Conservation (phyloP, 1,140 invertebrate species). For the Drosophila sproati region DNA sequence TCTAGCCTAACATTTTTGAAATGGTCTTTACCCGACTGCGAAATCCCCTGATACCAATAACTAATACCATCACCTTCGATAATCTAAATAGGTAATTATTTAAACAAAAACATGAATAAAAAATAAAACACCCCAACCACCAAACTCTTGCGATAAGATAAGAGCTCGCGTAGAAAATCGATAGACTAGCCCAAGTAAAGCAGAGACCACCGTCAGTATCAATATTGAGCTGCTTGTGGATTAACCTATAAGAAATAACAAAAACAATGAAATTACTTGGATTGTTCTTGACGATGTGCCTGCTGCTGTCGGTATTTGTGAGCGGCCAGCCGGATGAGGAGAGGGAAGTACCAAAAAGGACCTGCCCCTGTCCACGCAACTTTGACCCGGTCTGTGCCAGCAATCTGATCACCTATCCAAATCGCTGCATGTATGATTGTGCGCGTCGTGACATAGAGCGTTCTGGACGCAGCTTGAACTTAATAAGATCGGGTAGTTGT, state of each 20-base stretch:
- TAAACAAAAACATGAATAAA: background rate
- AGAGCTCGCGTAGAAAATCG: slow-evolving; percentile 21
- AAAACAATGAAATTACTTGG: slow-evolving; percentile 57
- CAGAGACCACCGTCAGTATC: slow-evolving; percentile 43
- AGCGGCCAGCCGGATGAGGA: slow-evolving; percentile 15
- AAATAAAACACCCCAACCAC: background rate
- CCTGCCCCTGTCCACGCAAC: slow-evolving; percentile 85
- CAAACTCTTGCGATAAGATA: slow-evolving; percentile 61
- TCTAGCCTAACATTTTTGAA: too few relatives aligned
- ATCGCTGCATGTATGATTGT: slow-evolving; percentile 85
- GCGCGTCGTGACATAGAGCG: slow-evolving; percentile 50
- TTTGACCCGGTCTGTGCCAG: slow-evolving; percentile 85
- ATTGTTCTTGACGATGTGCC: slow-evolving; percentile 62
- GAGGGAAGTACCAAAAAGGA: background rate
- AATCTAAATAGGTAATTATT: background rate
- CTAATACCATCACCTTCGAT: background rate
- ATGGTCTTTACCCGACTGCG: too few relatives aligned
- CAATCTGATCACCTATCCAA: slow-evolving; percentile 85
- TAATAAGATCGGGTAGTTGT: slow-evolving; percentile 65
- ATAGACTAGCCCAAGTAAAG: slow-evolving; percentile 22
- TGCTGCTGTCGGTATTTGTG: slow-evolving; percentile 45
- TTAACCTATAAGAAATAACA: slow-evolving; percentile 43
- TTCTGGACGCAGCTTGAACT: slow-evolving; percentile 62
- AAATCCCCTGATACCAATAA: background rate
- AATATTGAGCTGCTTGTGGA: slow-evolving; percentile 57